A percentile compares a stretch with the other conserved stretches of the same genome.
Conservation (phyloP, 1,140 invertebrate genomes). For the Drosophila baimaii region DNA sequence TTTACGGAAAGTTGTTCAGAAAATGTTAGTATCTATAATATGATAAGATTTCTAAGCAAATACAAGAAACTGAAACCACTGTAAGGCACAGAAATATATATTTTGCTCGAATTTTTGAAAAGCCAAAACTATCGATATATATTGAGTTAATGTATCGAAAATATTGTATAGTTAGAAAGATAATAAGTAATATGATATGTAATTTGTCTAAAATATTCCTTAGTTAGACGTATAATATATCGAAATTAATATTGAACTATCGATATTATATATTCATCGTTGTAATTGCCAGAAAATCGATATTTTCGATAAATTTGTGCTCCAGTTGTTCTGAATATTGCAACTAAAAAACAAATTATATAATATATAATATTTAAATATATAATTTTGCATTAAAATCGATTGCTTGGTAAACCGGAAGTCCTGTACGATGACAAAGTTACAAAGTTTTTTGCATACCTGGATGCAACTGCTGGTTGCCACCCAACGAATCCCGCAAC, state of each 20-base stretch:
- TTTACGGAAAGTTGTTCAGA: too few relatives aligned
- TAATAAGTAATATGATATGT: too few relatives aligned
- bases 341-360: too few relatives aligned
- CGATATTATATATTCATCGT: too few relatives aligned
- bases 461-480: not conserved
- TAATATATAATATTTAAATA: not conserved
- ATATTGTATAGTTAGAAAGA: too few relatives aligned
- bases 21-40: too few relatives aligned
- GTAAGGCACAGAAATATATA: not conserved
- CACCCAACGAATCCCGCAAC: not conserved
- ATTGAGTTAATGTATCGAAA: not conserved
- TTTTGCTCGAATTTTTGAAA: too few relatives aligned
- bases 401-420: constrained; percentile 4
- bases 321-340: too few relatives aligned
- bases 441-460: not conserved
- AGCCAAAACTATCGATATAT: not conserved
- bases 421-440: constrained; percentile 6
- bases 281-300: not conserved
- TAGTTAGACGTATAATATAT: too few relatives aligned
- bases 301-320: not conserved
- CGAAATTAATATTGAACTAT: too few relatives aligned
- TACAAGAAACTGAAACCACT: not conserved
- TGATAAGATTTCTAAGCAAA: not conserved
- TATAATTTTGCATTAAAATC: not conserved
- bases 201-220: too few relatives aligned